phyloP scores from a whole-genome alignment of 2,113 vertebrate species.

The Alosa alosa region DNA sequence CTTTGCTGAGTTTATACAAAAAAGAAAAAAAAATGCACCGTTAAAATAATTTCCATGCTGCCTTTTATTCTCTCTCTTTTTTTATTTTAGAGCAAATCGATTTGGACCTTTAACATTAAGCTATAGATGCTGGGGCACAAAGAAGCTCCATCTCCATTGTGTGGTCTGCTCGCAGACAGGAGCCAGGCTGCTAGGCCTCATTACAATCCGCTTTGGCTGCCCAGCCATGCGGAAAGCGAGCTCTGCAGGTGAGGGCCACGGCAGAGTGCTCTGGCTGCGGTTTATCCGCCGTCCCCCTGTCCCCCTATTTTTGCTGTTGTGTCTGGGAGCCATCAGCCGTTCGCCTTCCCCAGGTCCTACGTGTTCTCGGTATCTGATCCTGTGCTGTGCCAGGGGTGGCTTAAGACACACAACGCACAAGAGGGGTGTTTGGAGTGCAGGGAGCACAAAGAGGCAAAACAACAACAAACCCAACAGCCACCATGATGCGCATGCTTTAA shows the following conservation, averaged over 20 bases:
- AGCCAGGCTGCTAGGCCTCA: conserved; percentile 46
- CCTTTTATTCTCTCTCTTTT: background rate
- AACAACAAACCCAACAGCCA: conserved; percentile 12
- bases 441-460: background rate
- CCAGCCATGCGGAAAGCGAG: conserved; percentile 44
- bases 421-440: background rate
- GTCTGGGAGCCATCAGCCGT: background rate
- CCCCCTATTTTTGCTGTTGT: conserved; percentile 21
- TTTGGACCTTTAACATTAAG: conserved; percentile 34
- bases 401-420: background rate
- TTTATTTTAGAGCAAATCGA: background rate
- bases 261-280: conserved; percentile 29
- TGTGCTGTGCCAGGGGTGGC: background rate
- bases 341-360: conserved; percentile 2
- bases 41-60: background rate
- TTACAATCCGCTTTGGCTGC: conserved; percentile 43
- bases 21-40: background rate
- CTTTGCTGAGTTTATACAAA: background rate
- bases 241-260: conserved; percentile 55
- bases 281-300: conserved; percentile 41
- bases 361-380: background rate
- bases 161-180: background rate
- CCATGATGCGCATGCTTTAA: background rate
- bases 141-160: conserved; percentile 42
- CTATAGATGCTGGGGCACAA: conserved; percentile 39